Percentiles rank a stretch among this genome's conserved stretches.
These are phyloP conservation scores for Mionectes macconnelli DNA, from an alignment of 2,113 vertebrate species.

Conservation along the genomic window DNA sequence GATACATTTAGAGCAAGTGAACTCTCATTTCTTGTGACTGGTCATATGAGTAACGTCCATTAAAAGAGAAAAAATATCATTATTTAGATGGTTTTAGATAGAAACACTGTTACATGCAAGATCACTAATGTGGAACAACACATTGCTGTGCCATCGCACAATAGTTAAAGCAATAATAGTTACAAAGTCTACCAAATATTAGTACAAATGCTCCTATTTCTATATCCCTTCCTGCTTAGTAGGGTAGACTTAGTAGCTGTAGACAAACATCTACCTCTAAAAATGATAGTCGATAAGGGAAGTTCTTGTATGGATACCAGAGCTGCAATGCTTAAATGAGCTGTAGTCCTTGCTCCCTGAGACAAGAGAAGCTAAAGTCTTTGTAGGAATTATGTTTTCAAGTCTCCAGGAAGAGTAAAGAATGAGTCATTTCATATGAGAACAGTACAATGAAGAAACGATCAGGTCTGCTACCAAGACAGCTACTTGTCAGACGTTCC, in stretches of 20 bases:
- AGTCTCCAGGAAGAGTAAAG: slow-evolving; percentile 25
- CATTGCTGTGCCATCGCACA: not conserved
- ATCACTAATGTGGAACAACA: not conserved
- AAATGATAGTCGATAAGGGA: not conserved
- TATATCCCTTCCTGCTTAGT: not conserved
- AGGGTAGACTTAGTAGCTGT: too few relatives aligned
- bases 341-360: slow-evolving; percentile 28
- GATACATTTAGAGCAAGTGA: slow-evolving; percentile 50
- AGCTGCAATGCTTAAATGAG: not conserved
- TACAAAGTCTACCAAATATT: not conserved
- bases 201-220: not conserved
- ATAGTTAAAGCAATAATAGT: slow-evolving; percentile 1
- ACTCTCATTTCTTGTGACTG: slow-evolving; percentile 39
- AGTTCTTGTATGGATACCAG: not conserved
- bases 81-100: not conserved
- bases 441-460: slow-evolving; percentile 2
- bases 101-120: not conserved
- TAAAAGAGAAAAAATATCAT: slow-evolving; percentile 17
- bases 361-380: not conserved
- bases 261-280: not conserved
- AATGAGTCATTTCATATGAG: not conserved
- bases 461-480: not conserved
- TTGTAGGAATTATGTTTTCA: slow-evolving; percentile 9
- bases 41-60: not conserved
- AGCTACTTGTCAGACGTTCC: slow-evolving; percentile 31